Evolutionary conservation across 2,113 vertebrate species (phyloP), one percentile per base, ranked within the genome.

Genomic region (Strigops habroptila): DNA sequence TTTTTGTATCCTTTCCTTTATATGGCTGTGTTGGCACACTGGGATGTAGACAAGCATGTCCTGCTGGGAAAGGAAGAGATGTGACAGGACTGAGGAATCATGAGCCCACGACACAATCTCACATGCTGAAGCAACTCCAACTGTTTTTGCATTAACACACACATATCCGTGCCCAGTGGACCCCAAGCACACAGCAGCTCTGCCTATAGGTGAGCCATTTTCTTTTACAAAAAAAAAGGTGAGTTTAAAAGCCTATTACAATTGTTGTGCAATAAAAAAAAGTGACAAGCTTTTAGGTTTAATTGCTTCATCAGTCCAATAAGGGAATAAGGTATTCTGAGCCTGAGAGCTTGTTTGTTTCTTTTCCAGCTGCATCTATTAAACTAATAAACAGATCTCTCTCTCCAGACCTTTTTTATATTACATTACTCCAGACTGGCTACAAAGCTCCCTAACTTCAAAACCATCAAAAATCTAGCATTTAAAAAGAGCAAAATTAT

Each of bases 21-120:
- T 94, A 82, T 5, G 76, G 87, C 79, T 91, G 49, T 86, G 87
- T 23, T 97, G 94, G 96, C 96, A 95, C 93, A 82, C 73, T 22
- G 81, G 89, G 89, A 89, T 55, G 91, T 88, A 91, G 88, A 88
- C 64, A 1, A 96, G 82, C 79, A 94, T 94, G 76, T 96, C 95
- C 93, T 90, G 94, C 94, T 95, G 95, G 82, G 95, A 93, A 96
- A 94, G 91, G 94, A 95, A 95, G 90, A 67, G 91, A 96, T 96
- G 96, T 97, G 94, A 97, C 94, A 94, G 73, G 95, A 96, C 93
- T 96, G 82, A 92, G 62, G 93, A 97, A 96, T 96, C 3, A 0
- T 27, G 37, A 88, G 87, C 55, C 75, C 63, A 80, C 82, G 59
- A 76, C 75, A 71, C 2, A 1, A 94, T 90, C 82, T 60, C 2